Evolutionary conservation across 2,888 invertebrate genomes (phyloP).

Genomic region (Sepioteuthis lessoniana): DNA sequence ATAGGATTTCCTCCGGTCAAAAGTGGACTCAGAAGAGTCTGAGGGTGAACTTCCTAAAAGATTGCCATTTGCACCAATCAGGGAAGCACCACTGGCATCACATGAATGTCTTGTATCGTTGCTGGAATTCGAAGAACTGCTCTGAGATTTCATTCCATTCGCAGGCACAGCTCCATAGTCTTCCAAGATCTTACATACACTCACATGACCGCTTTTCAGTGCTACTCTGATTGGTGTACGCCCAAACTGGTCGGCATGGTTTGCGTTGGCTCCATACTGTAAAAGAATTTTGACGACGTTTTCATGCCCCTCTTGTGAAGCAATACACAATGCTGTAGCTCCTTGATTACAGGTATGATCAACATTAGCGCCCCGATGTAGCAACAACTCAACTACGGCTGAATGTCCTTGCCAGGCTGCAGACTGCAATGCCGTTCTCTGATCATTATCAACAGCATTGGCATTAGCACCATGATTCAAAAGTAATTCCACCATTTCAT

Average conservation of each 20-base stretch:
- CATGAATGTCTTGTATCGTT: constrained; percentile 59
- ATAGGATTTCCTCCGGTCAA: constrained; percentile 75
- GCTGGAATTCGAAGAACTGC: constrained; percentile 67
- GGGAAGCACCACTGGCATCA: constrained; percentile 49
- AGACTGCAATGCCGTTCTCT: constrained; percentile 91
- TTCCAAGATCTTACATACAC: constrained; percentile 79
- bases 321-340: constrained; percentile 93
- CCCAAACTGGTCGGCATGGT: constrained; percentile 76
- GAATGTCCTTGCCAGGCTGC: constrained; percentile 97
- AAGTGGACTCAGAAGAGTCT: constrained; percentile 75
- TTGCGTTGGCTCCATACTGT: constrained; percentile 75
- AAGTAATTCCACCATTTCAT: constrained; percentile 90
- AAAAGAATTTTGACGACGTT: constrained; percentile 85
- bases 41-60: constrained; percentile 65
- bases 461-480: constrained; percentile 89
- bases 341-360: constrained; percentile 96
- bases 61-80: constrained; percentile 56
- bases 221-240: constrained; percentile 82
- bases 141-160: constrained; percentile 64
- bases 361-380: constrained; percentile 87
- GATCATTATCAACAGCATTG: constrained; percentile 78
- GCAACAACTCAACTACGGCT: constrained; percentile 84
- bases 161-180: constrained; percentile 80
- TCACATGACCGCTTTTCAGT: constrained; percentile 90
- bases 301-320: constrained; percentile 96